A percentile compares a stretch with the other conserved stretches of the same genome.
Evolutionary conservation across 2,797 vertebrate species (phyloP).

Genomic region (Alca torda): DNA sequence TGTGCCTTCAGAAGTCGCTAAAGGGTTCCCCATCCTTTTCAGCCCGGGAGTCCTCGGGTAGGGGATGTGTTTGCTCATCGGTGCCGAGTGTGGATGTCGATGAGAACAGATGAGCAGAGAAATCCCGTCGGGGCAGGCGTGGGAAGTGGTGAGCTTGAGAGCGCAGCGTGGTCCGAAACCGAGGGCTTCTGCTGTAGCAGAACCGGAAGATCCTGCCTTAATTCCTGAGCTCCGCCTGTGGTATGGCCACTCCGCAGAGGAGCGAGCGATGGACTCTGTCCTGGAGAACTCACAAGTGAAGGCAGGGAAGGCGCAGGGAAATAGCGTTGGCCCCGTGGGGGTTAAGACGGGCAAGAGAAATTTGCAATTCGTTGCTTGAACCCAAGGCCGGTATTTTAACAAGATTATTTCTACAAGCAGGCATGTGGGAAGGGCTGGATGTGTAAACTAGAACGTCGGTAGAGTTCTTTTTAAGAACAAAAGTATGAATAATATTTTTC

Average conservation of each 20-base stretch:
- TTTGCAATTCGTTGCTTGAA: neutral
- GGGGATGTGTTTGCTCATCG: fast-evolving
- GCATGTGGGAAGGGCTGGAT: neutral
- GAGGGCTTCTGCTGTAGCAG: neutral
- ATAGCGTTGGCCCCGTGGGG: neutral
- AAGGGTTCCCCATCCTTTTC: neutral
- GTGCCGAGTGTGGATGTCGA: neutral
- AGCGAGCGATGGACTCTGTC: neutral
- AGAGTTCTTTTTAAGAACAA: neutral
- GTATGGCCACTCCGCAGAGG: fast-evolving
- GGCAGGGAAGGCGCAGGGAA: neutral
- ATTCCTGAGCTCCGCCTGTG: neutral
- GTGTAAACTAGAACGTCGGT: neutral
- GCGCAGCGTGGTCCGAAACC: fast-evolving
- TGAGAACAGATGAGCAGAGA: neutral
- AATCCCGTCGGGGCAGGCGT: neutral
- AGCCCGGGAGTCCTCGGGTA: neutral
- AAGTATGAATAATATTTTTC: neutral
- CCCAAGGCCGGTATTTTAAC: neutral
- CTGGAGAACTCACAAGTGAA: neutral
- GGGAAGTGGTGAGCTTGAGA: neutral
- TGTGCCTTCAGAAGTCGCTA: neutral
- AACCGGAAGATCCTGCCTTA: neutral
- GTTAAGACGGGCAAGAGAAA: neutral
- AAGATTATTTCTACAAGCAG: neutral